phyloP scores from a whole-genome alignment of 2,113 vertebrate genomes.

The Pterocles burchelli region DNA sequence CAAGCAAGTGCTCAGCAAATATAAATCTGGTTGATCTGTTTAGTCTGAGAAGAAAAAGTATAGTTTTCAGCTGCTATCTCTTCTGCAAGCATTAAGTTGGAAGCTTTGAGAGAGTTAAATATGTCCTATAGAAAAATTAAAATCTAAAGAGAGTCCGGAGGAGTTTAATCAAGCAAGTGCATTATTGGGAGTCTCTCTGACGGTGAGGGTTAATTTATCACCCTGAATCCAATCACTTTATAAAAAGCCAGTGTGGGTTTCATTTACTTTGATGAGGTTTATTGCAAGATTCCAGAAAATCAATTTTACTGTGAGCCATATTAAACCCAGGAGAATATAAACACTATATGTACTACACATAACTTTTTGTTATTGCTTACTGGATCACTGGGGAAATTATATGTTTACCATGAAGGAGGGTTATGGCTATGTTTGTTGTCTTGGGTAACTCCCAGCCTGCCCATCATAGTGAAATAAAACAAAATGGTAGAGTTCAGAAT shows the following conservation, averaged over 20 bases:
- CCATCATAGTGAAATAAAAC: slow-evolving; percentile 66
- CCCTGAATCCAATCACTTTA: slow-evolving; percentile 74
- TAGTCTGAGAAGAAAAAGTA: background rate
- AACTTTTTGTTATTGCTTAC: slow-evolving; percentile 81
- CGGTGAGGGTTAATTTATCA: slow-evolving; percentile 75
- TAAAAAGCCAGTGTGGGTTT: slow-evolving; percentile 75
- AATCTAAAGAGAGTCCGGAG: slow-evolving; percentile 58
- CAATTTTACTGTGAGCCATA: slow-evolving; percentile 80
- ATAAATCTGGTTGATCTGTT: slow-evolving; percentile 2
- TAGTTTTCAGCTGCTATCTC: background rate
- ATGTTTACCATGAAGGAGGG: slow-evolving; percentile 74
- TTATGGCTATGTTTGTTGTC: slow-evolving; percentile 72
- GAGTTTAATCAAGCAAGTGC: slow-evolving; percentile 60
- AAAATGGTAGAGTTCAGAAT: slow-evolving; percentile 59
- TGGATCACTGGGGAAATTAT: slow-evolving; percentile 80
- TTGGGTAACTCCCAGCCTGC: slow-evolving; percentile 68
- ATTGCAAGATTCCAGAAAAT: slow-evolving; percentile 81
- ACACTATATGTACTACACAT: slow-evolving; percentile 75
- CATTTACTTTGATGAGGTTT: slow-evolving; percentile 81
- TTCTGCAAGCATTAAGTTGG: background rate
- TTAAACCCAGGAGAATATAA: slow-evolving; percentile 78
- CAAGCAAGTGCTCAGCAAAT: background rate
- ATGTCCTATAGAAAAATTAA: slow-evolving; percentile 59
- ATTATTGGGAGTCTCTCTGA: slow-evolving; percentile 56
- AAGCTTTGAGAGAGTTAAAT: slow-evolving; percentile 40